These are phyloP conservation scores for Barnardius zonarius DNA, from an alignment of 2,113 vertebrate species.

Conservation along the genomic window DNA sequence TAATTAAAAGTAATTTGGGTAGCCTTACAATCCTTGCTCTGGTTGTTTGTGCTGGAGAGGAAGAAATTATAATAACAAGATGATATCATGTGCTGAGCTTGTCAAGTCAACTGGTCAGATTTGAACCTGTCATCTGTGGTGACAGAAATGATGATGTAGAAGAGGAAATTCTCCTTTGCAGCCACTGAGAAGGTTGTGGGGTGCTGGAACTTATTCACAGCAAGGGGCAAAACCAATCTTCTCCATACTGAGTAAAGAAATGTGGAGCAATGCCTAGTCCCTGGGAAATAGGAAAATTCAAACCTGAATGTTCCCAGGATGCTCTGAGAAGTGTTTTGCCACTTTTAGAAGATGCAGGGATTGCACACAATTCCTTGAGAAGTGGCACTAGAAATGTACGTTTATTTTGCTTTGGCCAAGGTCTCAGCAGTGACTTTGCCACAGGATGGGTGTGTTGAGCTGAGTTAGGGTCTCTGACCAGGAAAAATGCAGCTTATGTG, in stretches of 20 bases:
- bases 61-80: neutral
- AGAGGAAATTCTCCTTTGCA: neutral
- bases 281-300: neutral
- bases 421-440: neutral
- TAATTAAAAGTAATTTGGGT: neutral
- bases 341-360: neutral
- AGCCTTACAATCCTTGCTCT: neutral
- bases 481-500: neutral
- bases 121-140: neutral
- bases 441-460: neutral
- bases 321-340: neutral
- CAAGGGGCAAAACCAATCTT: neutral
- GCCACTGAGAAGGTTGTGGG: neutral
- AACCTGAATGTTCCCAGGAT: neutral
- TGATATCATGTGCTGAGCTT: neutral
- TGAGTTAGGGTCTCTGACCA: neutral
- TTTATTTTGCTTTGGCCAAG: neutral
- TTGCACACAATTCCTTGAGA: neutral
- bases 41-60: neutral
- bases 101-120: neutral
- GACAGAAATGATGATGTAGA: neutral
- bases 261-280: rapidly evolving
- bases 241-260: neutral
- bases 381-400: rapidly evolving
- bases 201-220: neutral